These are phyloP conservation scores for Saimiri boliviensis DNA, from an alignment of 2,113 vertebrate genomes.

Conservation along the genomic window DNA sequence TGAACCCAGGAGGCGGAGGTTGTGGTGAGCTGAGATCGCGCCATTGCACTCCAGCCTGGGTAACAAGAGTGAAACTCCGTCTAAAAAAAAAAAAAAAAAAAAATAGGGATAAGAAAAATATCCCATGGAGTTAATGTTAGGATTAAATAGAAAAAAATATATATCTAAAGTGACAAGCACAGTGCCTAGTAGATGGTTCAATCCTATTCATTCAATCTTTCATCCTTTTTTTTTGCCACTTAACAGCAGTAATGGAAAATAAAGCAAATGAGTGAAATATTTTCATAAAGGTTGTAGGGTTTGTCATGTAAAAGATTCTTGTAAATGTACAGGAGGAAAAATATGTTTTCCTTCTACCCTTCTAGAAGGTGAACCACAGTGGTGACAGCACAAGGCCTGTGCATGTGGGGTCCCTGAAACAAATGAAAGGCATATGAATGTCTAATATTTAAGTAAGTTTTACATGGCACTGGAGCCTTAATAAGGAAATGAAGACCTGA, in stretches of 20 bases:
- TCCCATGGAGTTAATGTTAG: neutral
- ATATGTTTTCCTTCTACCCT: neutral
- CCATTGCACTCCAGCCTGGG: too few species aligned
- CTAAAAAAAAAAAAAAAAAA: too few species aligned
- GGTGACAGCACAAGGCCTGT: too few species aligned
- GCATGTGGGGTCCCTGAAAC: neutral
- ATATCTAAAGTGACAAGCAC: neutral
- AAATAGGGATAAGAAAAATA: conserved; percentile 19
- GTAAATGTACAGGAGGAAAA: neutral
- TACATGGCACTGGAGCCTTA: neutral
- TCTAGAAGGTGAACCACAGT: neutral
- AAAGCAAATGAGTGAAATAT: neutral
- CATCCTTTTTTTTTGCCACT: neutral
- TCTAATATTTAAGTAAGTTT: neutral
- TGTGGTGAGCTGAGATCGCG: too few species aligned
- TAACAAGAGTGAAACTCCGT: too few species aligned
- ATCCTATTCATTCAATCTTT: neutral
- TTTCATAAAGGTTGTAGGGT: neutral
- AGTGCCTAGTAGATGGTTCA: neutral
- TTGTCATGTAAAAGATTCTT: neutral
- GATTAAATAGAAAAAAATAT: neutral
- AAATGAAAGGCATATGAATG: neutral
- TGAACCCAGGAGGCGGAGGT: too few species aligned
- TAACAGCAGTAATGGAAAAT: neutral
- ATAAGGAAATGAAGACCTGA: neutral